Evolutionary conservation across 2,113 vertebrate species (phyloP).

Genomic region (Cyprinodon tularosa): DNA sequence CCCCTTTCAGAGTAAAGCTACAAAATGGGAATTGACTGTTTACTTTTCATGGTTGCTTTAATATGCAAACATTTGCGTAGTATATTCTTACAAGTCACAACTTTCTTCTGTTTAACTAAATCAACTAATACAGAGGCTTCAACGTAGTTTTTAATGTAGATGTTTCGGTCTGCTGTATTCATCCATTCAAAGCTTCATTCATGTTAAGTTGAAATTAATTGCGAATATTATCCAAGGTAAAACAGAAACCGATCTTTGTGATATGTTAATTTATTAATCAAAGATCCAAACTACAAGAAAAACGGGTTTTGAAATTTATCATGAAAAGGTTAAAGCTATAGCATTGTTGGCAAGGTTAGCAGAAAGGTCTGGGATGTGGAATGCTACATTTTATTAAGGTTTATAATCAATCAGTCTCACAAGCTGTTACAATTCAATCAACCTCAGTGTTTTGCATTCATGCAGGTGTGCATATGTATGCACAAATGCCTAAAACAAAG

Average conservation of each 20-base stretch:
- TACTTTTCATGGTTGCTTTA: constrained; percentile 50
- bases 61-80: constrained; percentile 37
- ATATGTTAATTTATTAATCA: neutral
- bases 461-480: too few species aligned
- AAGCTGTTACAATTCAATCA: too few species aligned
- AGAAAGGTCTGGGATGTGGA: too few species aligned
- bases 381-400: too few species aligned
- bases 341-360: too few species aligned
- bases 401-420: too few species aligned
- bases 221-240: neutral
- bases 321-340: neutral
- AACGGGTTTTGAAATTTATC: neutral
- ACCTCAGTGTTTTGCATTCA: too few species aligned
- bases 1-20: constrained; percentile 29
- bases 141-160: neutral
- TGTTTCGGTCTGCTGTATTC: neutral
- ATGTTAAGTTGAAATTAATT: neutral
- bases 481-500: too few species aligned
- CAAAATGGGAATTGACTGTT: constrained; percentile 38
- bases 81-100: constrained; percentile 16
- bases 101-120: constrained; percentile 14
- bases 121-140: neutral
- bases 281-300: neutral
- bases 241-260: neutral
- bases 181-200: constrained; percentile 2